Percentiles rank a stretch among this genome's conserved stretches.
phyloP scores from a whole-genome alignment of 35 echinoderm and acorn worm species.

The Holothuria glaberrima region DNA sequence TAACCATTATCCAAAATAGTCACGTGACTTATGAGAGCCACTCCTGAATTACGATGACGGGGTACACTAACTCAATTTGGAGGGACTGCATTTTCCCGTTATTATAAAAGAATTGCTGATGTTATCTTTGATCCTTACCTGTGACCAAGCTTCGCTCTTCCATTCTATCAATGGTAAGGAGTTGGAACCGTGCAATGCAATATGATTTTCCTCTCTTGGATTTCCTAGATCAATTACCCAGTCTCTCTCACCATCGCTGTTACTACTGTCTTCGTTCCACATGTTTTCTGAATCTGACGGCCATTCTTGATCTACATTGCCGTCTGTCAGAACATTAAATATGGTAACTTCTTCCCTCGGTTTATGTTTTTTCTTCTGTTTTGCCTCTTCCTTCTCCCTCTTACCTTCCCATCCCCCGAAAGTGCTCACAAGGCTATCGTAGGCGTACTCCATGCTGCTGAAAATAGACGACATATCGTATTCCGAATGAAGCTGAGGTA shows the following conservation, averaged over 20 bases:
- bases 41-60: no score
- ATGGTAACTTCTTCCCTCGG: background rate
- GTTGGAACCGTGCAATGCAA: background rate
- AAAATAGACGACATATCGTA: background rate
- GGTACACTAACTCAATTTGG: no score
- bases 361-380: background rate
- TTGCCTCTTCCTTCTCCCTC: background rate
- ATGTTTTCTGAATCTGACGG: no score
- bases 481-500: background rate
- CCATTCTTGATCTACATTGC: no score
- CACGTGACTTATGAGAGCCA: no score
- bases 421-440: background rate
- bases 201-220: no score
- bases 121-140: background rate
- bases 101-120: background rate
- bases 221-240: no score
- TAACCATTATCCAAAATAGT: no score
- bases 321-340: background rate
- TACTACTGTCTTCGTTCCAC: no score
- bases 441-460: background rate
- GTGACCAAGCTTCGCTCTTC: background rate
- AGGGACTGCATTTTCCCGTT: no score
- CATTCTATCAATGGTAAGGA: background rate
- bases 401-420: conserved; percentile 29
- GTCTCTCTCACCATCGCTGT: no score